Evolutionary conservation across 2,888 invertebrate genomes (phyloP).

Genomic region (Corbicula japonica): DNA sequence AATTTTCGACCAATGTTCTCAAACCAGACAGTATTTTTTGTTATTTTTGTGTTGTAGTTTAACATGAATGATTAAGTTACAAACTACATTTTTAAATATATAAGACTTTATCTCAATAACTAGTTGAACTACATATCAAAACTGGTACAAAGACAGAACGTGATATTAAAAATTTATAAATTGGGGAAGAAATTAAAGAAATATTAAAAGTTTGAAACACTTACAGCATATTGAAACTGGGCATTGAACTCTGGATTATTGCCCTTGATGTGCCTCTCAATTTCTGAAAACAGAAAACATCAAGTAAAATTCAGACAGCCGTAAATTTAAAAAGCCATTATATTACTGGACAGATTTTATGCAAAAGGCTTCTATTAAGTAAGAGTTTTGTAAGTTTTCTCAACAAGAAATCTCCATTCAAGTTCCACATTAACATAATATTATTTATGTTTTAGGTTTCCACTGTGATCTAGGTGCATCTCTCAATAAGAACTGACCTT

Average conservation of each 20-base stretch:
- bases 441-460: too few relatives aligned
- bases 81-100: background rate
- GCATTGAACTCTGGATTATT: constrained; percentile 98
- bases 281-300: constrained; percentile 90
- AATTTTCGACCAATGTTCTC: too few relatives aligned
- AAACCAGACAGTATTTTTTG: too few relatives aligned
- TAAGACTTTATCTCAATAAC: background rate
- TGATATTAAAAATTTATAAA: background rate
- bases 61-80: background rate
- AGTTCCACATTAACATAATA: too few relatives aligned
- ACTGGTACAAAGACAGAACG: background rate
- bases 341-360: too few relatives aligned
- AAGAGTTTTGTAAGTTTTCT: too few relatives aligned
- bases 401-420: too few relatives aligned
- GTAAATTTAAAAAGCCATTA: too few relatives aligned
- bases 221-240: constrained; percentile 99
- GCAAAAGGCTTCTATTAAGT: too few relatives aligned
- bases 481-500: too few relatives aligned
- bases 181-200: background rate
- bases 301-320: too few relatives aligned
- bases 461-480: too few relatives aligned
- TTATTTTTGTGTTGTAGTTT: background rate
- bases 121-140: background rate
- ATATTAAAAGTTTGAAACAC: constrained; percentile 87
- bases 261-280: constrained; percentile 98